Percentiles rank a stretch among this genome's conserved stretches.
Evolutionary conservation across 92 coral and sea anemone genomes (phyloP).

Genomic region (Paragorgia papillata): DNA sequence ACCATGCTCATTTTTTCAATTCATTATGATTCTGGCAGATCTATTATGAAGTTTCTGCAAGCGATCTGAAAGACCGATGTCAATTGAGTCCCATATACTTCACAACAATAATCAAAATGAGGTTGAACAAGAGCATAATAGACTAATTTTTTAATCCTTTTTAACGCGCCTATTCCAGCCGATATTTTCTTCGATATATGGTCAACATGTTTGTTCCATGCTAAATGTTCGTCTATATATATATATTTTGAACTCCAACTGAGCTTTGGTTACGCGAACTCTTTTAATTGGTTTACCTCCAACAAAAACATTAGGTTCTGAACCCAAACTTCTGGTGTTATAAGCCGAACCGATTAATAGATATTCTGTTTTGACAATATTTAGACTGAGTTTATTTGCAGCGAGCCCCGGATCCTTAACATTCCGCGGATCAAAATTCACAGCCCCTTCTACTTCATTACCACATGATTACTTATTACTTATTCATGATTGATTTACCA

Average conservation of each 20-base stretch:
- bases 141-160: not conserved
- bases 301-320: not conserved
- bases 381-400: not conserved
- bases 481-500: not conserved
- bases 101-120: slow-evolving; percentile 7
- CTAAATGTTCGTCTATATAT: not conserved
- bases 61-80: not conserved
- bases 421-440: not conserved
- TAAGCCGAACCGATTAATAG: not conserved
- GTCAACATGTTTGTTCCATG: not conserved
- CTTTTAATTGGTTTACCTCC: too few species aligned
- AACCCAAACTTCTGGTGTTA: not conserved
- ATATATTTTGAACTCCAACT: not conserved
- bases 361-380: not conserved
- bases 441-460: not conserved
- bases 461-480: too few species aligned
- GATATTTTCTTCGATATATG: not conserved
- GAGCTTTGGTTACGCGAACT: not conserved
- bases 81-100: not conserved
- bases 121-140: not conserved
- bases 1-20: not conserved
- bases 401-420: not conserved
- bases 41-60: not conserved
- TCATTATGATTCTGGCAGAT: not conserved
- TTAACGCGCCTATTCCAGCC: not conserved